Conservation (phyloP, 2,888 invertebrate genomes). For the Anoncus sp. region DNA sequence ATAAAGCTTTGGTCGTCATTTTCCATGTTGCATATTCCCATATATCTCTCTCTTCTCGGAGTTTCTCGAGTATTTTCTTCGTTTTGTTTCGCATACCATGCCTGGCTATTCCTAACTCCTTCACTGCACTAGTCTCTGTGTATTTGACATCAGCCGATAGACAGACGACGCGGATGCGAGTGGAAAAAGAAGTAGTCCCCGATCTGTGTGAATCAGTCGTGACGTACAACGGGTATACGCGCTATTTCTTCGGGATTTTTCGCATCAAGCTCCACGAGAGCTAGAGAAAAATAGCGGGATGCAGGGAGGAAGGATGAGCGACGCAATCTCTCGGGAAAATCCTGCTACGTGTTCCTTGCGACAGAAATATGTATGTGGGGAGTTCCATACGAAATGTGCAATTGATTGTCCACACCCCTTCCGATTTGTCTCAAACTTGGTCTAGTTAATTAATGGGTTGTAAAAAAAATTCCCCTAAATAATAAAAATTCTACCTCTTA, state of each 20-base stretch:
- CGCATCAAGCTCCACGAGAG: constrained; percentile 35
- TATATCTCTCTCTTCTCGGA: too few species aligned
- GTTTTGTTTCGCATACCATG: too few species aligned
- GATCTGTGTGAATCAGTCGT: constrained; percentile 36
- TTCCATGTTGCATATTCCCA: constrained; percentile 27
- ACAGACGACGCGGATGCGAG: neutral
- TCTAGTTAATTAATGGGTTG: too few species aligned
- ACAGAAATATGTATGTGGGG: constrained; percentile 15
- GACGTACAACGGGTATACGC: constrained; percentile 17
- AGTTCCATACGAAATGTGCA: too few species aligned
- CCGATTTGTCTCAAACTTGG: too few species aligned
- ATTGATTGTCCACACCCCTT: too few species aligned
- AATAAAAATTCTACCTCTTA: too few species aligned
- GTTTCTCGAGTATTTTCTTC: too few species aligned
- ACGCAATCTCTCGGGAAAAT: constrained; percentile 64
- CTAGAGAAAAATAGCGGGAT: constrained; percentile 31
- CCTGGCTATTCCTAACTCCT: too few species aligned
- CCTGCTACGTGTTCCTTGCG: constrained; percentile 53
- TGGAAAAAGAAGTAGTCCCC: neutral
- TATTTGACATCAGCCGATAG: neutral
- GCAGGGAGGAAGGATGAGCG: constrained; percentile 42
- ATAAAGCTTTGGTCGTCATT: constrained; percentile 45
- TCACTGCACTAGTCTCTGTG: too few species aligned
- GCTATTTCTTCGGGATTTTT: constrained; percentile 46
- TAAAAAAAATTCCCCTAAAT: too few species aligned